phyloP scores from a whole-genome alignment of 2,113 vertebrate genomes.

The Larimichthys polyactis region DNA sequence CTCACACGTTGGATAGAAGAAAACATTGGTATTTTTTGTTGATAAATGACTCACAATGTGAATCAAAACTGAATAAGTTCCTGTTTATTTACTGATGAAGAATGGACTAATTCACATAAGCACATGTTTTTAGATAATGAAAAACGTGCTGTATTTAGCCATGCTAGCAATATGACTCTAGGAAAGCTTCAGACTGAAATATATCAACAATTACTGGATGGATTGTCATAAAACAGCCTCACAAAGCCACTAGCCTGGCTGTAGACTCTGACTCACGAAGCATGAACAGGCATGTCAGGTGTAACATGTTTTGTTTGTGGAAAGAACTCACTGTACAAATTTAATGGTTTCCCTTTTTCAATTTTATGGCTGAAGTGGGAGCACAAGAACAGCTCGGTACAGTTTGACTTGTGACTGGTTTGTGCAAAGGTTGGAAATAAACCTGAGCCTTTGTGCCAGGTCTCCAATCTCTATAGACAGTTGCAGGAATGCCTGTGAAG shows the following conservation, averaged over 20 bases:
- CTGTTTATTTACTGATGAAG: not conserved
- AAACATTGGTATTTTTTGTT: too few relatives aligned
- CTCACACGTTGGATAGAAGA: not conserved
- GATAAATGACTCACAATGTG: too few relatives aligned
- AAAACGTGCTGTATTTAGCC: not conserved
- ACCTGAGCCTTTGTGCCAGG: not conserved
- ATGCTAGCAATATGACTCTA: not conserved
- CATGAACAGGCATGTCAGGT: not conserved
- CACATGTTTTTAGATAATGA: too few relatives aligned
- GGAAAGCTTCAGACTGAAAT: not conserved
- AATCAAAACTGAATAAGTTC: not conserved
- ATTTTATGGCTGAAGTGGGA: not conserved
- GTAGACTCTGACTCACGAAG: not conserved
- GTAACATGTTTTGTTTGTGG: not conserved
- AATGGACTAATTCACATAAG: not conserved
- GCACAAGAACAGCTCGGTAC: not conserved
- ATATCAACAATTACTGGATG: not conserved
- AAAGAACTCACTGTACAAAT: not conserved
- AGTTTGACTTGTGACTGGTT: constrained; percentile 11
- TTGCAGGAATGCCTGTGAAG: constrained; percentile 8
- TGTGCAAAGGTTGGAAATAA: constrained; percentile 26
- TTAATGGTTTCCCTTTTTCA: constrained; percentile 9
- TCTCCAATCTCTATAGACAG: constrained; percentile 7
- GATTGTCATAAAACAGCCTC: not conserved
- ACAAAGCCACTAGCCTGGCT: not conserved